Evolutionary conservation across 2,888 invertebrate genomes (phyloP).

Genomic region (Ornithoptera priamus): DNA sequence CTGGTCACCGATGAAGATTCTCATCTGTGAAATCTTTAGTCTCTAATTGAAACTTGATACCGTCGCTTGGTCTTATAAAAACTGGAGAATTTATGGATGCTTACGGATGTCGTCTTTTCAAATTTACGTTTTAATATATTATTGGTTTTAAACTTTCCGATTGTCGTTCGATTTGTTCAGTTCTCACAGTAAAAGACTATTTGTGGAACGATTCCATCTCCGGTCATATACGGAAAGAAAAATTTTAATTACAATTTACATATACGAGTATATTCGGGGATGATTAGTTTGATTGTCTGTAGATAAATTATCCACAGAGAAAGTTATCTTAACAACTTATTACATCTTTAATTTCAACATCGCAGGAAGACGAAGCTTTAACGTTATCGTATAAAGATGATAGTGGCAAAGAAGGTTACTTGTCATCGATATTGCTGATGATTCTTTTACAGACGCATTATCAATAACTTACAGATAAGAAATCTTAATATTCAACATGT

Average conservation of each 20-base stretch:
- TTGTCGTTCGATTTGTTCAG: conserved; percentile 19
- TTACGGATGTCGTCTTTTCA: conserved; percentile 22
- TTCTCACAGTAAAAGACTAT: conserved; percentile 16
- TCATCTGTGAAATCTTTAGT: conserved; percentile 36
- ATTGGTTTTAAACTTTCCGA: conserved; percentile 20
- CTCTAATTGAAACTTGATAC: conserved; percentile 41
- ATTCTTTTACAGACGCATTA: too few relatives aligned
- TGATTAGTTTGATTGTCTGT: neutral
- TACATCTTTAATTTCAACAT: neutral
- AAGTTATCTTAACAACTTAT: neutral
- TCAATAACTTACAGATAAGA: too few relatives aligned
- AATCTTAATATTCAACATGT: too few relatives aligned
- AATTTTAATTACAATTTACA: conserved; percentile 21
- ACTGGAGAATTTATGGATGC: conserved; percentile 34
- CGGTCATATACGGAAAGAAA: conserved; percentile 6
- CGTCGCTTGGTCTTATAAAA: conserved; percentile 32
- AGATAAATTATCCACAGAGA: neutral
- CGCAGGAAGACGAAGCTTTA: neutral
- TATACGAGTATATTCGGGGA: neutral
- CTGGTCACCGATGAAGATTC: conserved; percentile 27
- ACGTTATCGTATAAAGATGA: neutral
- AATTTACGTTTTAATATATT: conserved; percentile 25
- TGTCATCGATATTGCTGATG: neutral
- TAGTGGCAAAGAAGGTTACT: neutral
- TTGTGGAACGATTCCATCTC: conserved; percentile 15